Base-by-base conservation (phyloP, 2,888 invertebrate species). In the Ditula angustiorana region DNA sequence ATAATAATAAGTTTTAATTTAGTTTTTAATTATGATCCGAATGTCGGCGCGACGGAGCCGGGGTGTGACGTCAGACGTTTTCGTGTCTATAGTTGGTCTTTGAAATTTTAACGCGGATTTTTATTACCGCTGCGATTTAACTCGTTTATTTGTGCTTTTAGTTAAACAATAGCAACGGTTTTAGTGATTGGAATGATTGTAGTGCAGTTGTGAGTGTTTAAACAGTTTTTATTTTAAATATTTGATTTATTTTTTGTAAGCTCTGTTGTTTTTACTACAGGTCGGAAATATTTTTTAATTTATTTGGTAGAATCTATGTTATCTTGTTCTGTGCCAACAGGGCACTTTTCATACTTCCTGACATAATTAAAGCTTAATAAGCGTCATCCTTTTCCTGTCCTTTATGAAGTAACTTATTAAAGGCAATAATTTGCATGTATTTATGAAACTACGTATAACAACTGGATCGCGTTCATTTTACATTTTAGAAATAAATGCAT, bases 1-100 rank as follows among this genome's bases (percentile, higher is more conserved):
- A 91, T 88, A 85, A 88, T 90, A 89, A 90, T 90, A 90, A 90
- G 87, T 88, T 87, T 85, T 86, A 85, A 86, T 88, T 87, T 89
- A 86, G 85, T 79, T 81, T 80, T 82, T 80, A 78, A 76, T 79
- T 79, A 74, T 75, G 75, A 80, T 76, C 77, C 74, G 68, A 66
- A 69, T 72, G 67, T 59, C 59, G 59, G 52, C 56, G 49, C 44
- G 50, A 59, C 33, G 21, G 30, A 66, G 67, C 52, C 49, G 44
- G 57, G 57, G 19, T 10, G 19, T 10, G 41, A 19, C 24, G 41
- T 23, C 24, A 24, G 53, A 41, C 19, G 41, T n/a, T 24, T 41
- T 41, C 41, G 41, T 19, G 41, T 41, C 19, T 41, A 41, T 41
- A 19, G 41, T 19, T 41, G 19, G n/a, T 10, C 19, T 0, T 19